Conservation (phyloP, 2,113 vertebrate genomes). For the Silurus glanis region DNA sequence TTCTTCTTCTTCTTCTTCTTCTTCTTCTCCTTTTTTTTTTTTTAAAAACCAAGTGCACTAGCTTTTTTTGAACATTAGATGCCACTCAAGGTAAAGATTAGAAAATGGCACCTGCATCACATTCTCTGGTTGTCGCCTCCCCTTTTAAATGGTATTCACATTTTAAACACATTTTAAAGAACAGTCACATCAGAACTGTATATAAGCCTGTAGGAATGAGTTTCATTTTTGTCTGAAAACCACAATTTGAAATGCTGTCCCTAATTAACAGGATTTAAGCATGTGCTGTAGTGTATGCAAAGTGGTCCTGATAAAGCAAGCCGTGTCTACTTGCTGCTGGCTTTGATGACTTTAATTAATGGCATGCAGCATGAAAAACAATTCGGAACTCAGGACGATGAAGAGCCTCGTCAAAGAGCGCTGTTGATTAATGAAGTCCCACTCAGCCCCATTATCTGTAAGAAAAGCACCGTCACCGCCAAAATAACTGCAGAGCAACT, state of each 20-base stretch:
- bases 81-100: conserved; percentile 45
- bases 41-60: neutral
- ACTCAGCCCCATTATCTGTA: conserved; percentile 59
- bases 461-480: conserved; percentile 48
- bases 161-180: neutral
- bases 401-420: conserved; percentile 53
- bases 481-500: conserved; percentile 40
- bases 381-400: conserved; percentile 38
- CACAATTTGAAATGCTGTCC: neutral
- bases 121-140: neutral
- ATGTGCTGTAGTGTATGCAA: neutral
- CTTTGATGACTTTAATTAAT: conserved; percentile 54
- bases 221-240: neutral
- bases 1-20: neutral
- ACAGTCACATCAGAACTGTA: neutral
- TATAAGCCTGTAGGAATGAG: neutral
- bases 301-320: conserved; percentile 29
- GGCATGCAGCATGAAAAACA: conserved; percentile 35
- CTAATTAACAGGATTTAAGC: neutral
- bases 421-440: conserved; percentile 58
- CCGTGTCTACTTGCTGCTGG: conserved; percentile 15
- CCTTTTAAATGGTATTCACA: neutral
- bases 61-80: conserved; percentile 43
- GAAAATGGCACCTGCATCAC: neutral
- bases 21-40: too few species aligned